Percentiles rank a stretch among this genome's conserved stretches.
Evolutionary conservation across 2,113 vertebrate genomes (phyloP).

Genomic region (Lipotes vexillifer): DNA sequence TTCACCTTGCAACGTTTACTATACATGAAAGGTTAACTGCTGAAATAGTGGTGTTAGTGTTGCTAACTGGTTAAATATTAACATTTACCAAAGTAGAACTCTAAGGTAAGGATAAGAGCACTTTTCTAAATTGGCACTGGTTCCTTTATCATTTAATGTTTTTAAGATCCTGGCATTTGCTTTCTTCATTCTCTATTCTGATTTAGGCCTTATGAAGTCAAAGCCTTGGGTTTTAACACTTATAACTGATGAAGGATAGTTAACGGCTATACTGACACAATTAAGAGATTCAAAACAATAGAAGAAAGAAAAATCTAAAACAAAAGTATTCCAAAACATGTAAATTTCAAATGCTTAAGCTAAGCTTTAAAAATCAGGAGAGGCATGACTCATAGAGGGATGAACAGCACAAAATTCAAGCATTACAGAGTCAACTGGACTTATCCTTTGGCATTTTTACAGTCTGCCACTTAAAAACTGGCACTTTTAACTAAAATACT

Average conservation of each 20-base stretch:
- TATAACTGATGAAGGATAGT: constrained; percentile 36
- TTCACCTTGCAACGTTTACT: constrained; percentile 78
- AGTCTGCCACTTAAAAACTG: constrained; percentile 66
- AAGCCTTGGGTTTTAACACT: constrained; percentile 59
- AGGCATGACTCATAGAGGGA: constrained; percentile 28
- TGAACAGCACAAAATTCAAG: constrained; percentile 62
- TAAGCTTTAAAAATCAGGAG: constrained; percentile 71
- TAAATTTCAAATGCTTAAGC: neutral
- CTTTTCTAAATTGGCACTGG: constrained; percentile 69
- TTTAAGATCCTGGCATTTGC: constrained; percentile 50
- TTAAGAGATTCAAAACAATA: constrained; percentile 65
- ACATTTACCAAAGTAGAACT: constrained; percentile 39
- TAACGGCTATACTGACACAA: constrained; percentile 54
- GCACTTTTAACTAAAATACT: constrained; percentile 66
- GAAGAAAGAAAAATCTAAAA: constrained; percentile 52
- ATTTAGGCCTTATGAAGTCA: constrained; percentile 71
- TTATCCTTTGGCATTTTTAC: constrained; percentile 71
- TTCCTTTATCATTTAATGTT: constrained; percentile 45
- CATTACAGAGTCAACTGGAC: constrained; percentile 34
- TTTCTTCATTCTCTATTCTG: constrained; percentile 64
- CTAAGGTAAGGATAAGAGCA: constrained; percentile 45
- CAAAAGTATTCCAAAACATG: neutral
- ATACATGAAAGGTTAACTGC: constrained; percentile 73
- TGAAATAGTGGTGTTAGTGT: constrained; percentile 72
- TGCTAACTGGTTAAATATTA: constrained; percentile 65